Conservation (phyloP, 1,140 invertebrate species). For the Hermetia illucens region DNA sequence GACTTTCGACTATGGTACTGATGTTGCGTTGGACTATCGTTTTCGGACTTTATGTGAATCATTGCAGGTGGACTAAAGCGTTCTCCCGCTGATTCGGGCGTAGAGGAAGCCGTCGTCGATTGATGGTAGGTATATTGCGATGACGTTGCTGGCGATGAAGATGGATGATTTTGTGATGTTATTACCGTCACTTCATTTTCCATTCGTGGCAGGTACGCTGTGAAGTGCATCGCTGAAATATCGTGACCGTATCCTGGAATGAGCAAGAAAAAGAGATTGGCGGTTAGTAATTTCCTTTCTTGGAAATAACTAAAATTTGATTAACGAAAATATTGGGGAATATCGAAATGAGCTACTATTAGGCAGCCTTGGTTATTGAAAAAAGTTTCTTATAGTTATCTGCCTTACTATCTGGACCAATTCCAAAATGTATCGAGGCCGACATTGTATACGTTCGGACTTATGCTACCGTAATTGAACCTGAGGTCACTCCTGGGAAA, state of each 20-base stretch:
- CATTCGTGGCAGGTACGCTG: slow-evolving; percentile 40
- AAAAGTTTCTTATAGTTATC: too few species aligned
- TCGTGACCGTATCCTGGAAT: slow-evolving; percentile 42
- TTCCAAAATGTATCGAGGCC: too few species aligned
- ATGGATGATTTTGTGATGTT: slow-evolving; percentile 11
- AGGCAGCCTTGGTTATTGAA: too few species aligned
- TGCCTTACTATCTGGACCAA: too few species aligned
- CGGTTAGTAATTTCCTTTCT: too few species aligned
- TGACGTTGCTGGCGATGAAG: slow-evolving; percentile 3
- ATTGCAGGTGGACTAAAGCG: background rate
- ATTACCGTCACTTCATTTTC: slow-evolving; percentile 37
- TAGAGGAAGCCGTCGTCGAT: slow-evolving; percentile 24
- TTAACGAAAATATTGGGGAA: background rate
- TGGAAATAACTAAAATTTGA: background rate
- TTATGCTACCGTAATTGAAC: too few species aligned
- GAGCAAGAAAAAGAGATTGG: background rate
- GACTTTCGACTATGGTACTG: slow-evolving; percentile 40
- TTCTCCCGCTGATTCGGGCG: slow-evolving; percentile 17
- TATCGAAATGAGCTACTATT: too few species aligned
- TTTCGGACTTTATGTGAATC: background rate
- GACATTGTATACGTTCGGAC: too few species aligned
- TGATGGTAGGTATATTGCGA: slow-evolving; percentile 22
- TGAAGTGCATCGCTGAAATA: slow-evolving; percentile 44
- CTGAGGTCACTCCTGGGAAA: too few species aligned
- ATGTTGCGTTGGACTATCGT: slow-evolving; percentile 15